These are phyloP conservation scores for Odontophorus gujanensis DNA, from an alignment of 2,113 vertebrate species.

Conservation along the genomic window DNA sequence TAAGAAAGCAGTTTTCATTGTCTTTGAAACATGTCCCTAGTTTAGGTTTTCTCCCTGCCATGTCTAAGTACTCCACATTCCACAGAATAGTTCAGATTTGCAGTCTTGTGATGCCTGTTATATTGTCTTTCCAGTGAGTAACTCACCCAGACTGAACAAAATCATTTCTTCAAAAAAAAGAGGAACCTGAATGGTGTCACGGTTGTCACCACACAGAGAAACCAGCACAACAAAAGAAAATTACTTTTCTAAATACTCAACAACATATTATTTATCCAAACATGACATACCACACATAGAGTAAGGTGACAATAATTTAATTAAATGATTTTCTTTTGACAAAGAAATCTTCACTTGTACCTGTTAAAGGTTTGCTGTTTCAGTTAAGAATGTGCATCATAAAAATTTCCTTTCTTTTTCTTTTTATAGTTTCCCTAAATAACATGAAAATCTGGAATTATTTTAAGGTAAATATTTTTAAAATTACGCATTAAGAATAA, in stretches of 20 bases:
- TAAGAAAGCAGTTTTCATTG: background rate
- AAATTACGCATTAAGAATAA: background rate
- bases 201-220: background rate
- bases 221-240: background rate
- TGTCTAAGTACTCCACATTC: background rate
- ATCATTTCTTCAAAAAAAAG: background rate
- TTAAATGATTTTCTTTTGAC: background rate
- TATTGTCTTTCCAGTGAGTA: background rate
- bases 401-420: background rate
- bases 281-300: rapidly evolving
- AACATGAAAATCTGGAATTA: background rate
- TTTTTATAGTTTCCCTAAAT: background rate
- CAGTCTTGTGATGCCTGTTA: background rate
- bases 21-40: background rate
- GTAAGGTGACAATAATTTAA: background rate
- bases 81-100: background rate
- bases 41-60: background rate
- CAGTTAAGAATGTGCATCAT: background rate
- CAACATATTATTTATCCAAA: background rate
- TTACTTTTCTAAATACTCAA: background rate
- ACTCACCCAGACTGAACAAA: background rate
- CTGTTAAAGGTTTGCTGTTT: background rate
- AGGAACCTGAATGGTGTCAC: background rate
- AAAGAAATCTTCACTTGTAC: background rate
- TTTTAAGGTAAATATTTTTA: background rate